Evolutionary conservation across 2,888 invertebrate genomes (phyloP), one percentile per base, ranked within the genome.

Genomic region (Hyppa rectilinea): DNA sequence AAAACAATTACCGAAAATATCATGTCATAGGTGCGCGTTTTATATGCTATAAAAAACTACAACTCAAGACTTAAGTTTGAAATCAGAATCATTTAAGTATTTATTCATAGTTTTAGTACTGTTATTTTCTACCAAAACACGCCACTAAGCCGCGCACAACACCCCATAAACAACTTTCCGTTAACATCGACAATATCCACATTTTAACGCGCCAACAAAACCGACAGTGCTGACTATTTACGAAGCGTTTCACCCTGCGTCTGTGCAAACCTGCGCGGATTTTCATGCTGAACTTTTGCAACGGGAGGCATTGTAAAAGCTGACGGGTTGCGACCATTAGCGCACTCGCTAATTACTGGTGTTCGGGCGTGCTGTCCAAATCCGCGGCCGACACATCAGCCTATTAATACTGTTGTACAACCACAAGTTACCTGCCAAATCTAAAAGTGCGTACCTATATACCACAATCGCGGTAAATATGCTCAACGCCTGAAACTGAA

Each of bases 321-420:
- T 87, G 91, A 87, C 88, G 88, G 88, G 82, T 78, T 84, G 87
- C 73, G 83, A 86, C 91, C 91, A 92, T 93, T 93, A 93, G 91
- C 82, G 83, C 87, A 82, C 87, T 85, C 87, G 87, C 89, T 92
- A 92, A 92, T 92, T 91, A 92, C 87, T 85, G 85, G 87, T 88
- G 86, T 91, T 91, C 87, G 85, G 85, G 87, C 88, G 87, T 87
- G 87, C 89, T 85, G 85, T 71, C 83, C 86, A 89, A 91, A 92
- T 90, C 90, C 88, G 75, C 70, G 71, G 70, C 47, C 64, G 61
- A 45, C 80, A 80, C 62, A 53, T 43, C 26, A 59, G 63, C 49
- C 55, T n/a, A 55, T 71, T 50, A 50, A 65, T 62, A 38, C 45
- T 23, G n/a, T 53, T n/a, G 12, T 45, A 47, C 17, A 12, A 56